Evolutionary conservation across 2,888 invertebrate species (phyloP).

Genomic region (Nemoura dubitans): DNA sequence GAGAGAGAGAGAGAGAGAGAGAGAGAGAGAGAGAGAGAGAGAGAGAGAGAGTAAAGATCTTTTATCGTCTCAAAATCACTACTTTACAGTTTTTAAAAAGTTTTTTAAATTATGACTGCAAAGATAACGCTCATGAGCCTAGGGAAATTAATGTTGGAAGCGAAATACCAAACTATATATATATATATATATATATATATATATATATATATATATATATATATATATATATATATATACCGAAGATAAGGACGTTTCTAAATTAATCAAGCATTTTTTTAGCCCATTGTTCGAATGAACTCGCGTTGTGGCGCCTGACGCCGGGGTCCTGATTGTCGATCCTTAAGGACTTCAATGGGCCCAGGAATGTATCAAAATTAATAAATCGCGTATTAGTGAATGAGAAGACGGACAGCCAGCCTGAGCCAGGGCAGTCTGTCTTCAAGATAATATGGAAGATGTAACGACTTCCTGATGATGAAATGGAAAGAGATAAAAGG

Average conservation of each 20-base stretch:
- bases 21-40: background rate
- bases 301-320: background rate
- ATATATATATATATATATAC: too few relatives aligned
- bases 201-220: too few relatives aligned
- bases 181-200: too few relatives aligned
- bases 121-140: background rate
- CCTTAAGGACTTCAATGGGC: background rate
- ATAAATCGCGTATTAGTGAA: slow-evolving; percentile 14
- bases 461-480: slow-evolving; percentile 1
- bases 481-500: slow-evolving; percentile 17
- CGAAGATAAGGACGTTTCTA: background rate
- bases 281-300: background rate
- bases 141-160: background rate
- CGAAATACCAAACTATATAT: background rate
- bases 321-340: background rate
- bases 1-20: background rate
- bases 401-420: background rate
- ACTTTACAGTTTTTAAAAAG: slow-evolving; percentile 5
- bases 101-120: background rate
- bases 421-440: slow-evolving; percentile 13
- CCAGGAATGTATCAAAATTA: slow-evolving; percentile 4
- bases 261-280: background rate
- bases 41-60: background rate
- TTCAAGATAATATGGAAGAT: slow-evolving; percentile 14
- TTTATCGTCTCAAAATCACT: background rate